Evolutionary conservation across 2,113 vertebrate genomes (phyloP).

Genomic region (Alethe castanea): DNA sequence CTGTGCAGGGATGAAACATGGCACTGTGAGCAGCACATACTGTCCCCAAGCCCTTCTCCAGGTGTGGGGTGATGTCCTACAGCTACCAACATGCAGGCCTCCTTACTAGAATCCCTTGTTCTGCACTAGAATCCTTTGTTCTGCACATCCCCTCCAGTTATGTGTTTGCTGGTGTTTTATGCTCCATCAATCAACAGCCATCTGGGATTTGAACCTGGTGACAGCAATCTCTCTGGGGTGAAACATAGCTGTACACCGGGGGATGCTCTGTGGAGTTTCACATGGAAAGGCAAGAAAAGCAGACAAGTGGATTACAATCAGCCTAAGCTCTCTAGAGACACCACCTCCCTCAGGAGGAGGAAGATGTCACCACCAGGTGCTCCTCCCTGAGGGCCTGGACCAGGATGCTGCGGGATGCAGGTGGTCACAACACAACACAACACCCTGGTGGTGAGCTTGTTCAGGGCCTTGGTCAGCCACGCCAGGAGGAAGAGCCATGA

Average conservation of each 20-base stretch:
- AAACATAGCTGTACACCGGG: not conserved
- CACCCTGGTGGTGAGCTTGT: not conserved
- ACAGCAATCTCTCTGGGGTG: not conserved
- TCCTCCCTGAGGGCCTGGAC: not conserved
- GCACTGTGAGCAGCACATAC: not conserved
- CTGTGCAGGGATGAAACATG: not conserved
- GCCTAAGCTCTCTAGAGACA: not conserved
- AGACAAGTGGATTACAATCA: not conserved
- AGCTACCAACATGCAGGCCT: not conserved
- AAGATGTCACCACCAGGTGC: not conserved
- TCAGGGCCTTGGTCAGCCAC: not conserved
- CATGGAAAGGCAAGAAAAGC: not conserved
- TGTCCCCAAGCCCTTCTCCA: not conserved
- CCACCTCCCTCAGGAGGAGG: not conserved
- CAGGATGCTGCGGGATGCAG: not conserved
- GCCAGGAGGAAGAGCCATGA: not conserved
- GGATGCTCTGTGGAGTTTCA: not conserved
- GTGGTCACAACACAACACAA: rapidly evolving
- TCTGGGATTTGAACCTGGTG: not conserved
- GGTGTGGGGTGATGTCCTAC: not conserved
- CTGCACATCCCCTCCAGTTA: not conserved
- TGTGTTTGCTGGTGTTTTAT: not conserved
- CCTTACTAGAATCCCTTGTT: not conserved
- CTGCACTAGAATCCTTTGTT: not conserved
- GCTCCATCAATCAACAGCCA: not conserved